A percentile compares a stretch with the other conserved stretches of the same genome.
Evolutionary conservation across 2,888 invertebrate genomes (phyloP).

Genomic region (Andrena hattorfiana): DNA sequence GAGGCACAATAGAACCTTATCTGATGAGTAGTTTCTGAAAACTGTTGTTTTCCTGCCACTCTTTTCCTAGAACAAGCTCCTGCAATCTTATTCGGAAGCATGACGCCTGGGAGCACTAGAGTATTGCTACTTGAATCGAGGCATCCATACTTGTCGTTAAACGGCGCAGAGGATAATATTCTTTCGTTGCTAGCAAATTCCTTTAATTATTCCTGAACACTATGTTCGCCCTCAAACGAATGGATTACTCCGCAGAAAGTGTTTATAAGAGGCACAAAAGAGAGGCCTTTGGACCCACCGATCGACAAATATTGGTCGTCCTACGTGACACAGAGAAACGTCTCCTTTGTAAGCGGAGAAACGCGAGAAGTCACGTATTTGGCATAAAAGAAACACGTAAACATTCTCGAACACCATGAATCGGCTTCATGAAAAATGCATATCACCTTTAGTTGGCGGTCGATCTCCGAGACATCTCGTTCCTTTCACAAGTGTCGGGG

Average conservation of each 20-base stretch:
- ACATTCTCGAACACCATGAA: not conserved
- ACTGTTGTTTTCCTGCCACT: not conserved
- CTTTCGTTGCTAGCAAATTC: no score
- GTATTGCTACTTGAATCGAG: not conserved
- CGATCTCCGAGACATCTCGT: not conserved
- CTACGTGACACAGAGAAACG: not conserved
- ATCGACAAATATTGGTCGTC: no score
- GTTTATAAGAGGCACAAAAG: no score
- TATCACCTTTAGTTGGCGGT: not conserved
- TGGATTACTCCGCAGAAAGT: no score
- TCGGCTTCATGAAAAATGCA: constrained; percentile 17
- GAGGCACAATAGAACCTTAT: not conserved
- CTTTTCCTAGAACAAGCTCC: not conserved
- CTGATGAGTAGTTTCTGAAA: not conserved
- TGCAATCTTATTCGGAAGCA: not conserved
- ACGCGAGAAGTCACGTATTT: not conserved
- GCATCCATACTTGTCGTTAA: no score
- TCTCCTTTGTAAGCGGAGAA: not conserved
- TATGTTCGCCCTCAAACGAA: no score
- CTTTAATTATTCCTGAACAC: no score
- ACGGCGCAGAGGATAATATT: no score
- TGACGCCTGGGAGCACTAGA: not conserved
- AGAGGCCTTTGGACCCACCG: no score
- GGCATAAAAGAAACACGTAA: not conserved
- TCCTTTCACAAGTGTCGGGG: not conserved